Percentiles rank a stretch among this genome's conserved stretches.
These are phyloP conservation scores for Eurytemora carolleeae DNA, from an alignment of 1,140 invertebrate species.

Conservation along the genomic window DNA sequence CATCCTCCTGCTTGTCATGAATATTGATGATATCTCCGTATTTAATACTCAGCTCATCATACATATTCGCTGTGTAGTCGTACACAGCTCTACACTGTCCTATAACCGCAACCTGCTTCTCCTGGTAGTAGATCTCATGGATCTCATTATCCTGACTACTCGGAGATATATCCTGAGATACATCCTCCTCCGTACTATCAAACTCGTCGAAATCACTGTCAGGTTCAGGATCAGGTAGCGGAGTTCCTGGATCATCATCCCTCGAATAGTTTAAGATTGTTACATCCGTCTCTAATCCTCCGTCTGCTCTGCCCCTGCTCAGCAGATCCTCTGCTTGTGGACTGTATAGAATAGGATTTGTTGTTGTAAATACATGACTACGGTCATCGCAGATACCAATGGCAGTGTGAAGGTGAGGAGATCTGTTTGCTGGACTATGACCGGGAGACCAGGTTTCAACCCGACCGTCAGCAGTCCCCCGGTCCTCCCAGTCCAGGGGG, in stretches of 20 bases:
- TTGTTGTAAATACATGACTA: neutral
- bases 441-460: neutral
- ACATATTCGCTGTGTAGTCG: conserved; percentile 61
- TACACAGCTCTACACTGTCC: conserved; percentile 62
- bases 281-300: too few species aligned
- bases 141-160: conserved; percentile 12
- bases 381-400: neutral
- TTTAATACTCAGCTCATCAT: conserved; percentile 62
- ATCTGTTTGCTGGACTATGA: neutral
- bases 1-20: conserved; percentile 73
- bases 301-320: neutral
- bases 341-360: neutral
- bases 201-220: conserved; percentile 13
- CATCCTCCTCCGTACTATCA: conserved; percentile 1
- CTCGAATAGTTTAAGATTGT: too few species aligned
- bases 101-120: conserved; percentile 26
- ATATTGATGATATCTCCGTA: conserved; percentile 69
- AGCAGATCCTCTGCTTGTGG: neutral
- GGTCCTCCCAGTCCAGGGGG: neutral
- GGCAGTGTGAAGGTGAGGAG: neutral
- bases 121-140: conserved; percentile 11
- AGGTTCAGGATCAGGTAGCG: neutral
- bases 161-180: neutral
- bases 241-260: neutral
- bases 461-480: conserved; percentile 7